phyloP scores from a whole-genome alignment of 2,888 invertebrate genomes.

The Ochropleura leucogaster region DNA sequence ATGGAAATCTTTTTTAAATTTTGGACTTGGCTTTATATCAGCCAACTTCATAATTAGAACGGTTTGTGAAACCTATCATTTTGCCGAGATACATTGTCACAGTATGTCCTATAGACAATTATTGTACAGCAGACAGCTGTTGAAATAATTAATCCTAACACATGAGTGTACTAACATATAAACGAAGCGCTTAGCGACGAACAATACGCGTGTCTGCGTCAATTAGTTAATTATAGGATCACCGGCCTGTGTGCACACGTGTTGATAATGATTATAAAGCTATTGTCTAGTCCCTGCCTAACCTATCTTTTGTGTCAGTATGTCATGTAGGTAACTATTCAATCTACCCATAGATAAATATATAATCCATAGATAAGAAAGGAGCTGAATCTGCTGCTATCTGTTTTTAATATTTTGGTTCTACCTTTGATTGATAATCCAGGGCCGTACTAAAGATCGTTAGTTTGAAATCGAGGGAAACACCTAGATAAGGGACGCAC shows the following conservation, averaged over 20 bases:
- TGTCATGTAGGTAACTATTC: not conserved
- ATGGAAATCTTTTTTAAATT: not conserved
- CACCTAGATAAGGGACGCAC: too few relatives aligned
- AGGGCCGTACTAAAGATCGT: too few relatives aligned
- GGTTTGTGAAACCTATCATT: not conserved
- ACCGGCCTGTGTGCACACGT: constrained; percentile 14
- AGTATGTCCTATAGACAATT: not conserved
- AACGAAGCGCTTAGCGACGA: constrained; percentile 15
- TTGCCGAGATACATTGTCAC: not conserved
- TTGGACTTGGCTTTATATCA: not conserved
- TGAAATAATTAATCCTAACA: constrained; percentile 28
- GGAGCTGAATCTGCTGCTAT: too few relatives aligned
- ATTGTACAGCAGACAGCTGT: constrained; percentile 2
- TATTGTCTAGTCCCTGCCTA: not conserved
- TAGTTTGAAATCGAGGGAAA: too few relatives aligned
- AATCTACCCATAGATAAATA: not conserved
- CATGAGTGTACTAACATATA: constrained; percentile 5
- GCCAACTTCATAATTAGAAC: not conserved
- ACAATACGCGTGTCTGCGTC: constrained; percentile 17
- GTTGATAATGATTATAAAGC: constrained; percentile 1
- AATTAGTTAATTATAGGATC: constrained; percentile 38
- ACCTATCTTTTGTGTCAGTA: not conserved
- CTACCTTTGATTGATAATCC: too few relatives aligned
- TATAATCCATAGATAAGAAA: too few relatives aligned
- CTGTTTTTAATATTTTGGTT: too few relatives aligned